phyloP scores from a whole-genome alignment of 2,113 vertebrate genomes.

The Oxyruncus cristatus region DNA sequence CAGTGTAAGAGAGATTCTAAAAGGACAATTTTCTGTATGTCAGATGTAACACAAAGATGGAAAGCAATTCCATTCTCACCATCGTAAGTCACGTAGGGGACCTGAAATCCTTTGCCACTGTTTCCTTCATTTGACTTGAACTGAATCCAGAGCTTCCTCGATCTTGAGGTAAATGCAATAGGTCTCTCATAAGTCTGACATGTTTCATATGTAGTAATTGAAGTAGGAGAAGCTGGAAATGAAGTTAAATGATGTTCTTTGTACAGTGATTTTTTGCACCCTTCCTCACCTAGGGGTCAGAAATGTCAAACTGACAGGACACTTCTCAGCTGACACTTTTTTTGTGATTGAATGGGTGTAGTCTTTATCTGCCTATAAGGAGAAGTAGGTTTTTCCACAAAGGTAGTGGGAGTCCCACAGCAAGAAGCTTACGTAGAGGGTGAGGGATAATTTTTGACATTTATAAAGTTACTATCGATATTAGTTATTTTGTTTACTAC shows the following conservation, averaged over 20 bases:
- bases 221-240: slow-evolving; percentile 84
- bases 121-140: slow-evolving; percentile 93
- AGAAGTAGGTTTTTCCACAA: not conserved
- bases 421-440: not conserved
- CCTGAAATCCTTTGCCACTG: slow-evolving; percentile 92
- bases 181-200: slow-evolving; percentile 93
- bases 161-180: slow-evolving; percentile 92
- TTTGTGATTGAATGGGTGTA: not conserved
- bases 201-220: slow-evolving; percentile 92
- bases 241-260: not conserved
- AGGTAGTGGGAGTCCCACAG: not conserved
- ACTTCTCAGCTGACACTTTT: not conserved
- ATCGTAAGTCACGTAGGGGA: slow-evolving; percentile 92
- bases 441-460: not conserved
- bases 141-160: slow-evolving; percentile 92
- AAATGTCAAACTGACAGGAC: not conserved
- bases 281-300: not conserved
- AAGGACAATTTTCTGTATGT: not conserved
- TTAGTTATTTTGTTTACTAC: not conserved
- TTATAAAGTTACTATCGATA: not conserved
- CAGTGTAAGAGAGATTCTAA: not conserved
- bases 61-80: slow-evolving; percentile 70
- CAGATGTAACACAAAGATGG: not conserved
- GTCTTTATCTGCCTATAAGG: not conserved
- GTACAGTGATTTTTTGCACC: not conserved